phyloP scores from a whole-genome alignment of 2,797 vertebrate species.

The Botia almorhae region DNA sequence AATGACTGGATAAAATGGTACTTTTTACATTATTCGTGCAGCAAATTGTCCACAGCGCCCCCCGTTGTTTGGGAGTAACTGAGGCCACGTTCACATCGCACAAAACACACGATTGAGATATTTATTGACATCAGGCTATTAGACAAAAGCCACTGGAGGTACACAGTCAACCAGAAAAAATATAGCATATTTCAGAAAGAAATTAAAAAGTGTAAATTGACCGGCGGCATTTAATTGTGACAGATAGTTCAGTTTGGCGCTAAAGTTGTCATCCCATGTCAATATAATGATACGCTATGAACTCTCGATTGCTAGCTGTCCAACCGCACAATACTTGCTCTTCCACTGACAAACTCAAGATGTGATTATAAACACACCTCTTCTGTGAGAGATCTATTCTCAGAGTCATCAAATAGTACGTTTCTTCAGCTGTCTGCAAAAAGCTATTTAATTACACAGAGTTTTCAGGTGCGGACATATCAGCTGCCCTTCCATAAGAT shows the following conservation, averaged over 20 bases:
- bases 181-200: neutral
- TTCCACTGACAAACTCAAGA: conserved; percentile 35
- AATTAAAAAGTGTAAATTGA: conserved; percentile 5
- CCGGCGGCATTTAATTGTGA: conserved; percentile 20
- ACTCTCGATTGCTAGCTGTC: conserved; percentile 45
- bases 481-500: neutral
- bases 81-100: neutral
- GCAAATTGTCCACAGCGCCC: neutral
- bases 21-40: neutral
- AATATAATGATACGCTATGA: conserved; percentile 31
- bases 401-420: conserved; percentile 21
- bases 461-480: neutral
- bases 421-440: conserved; percentile 2
- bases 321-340: conserved; percentile 7
- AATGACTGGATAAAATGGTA: neutral
- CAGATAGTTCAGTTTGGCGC: conserved; percentile 27
- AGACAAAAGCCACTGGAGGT: neutral
- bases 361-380: conserved; percentile 39
- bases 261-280: conserved; percentile 29
- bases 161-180: neutral
- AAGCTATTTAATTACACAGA: neutral
- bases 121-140: neutral
- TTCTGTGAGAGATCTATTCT: conserved; percentile 26
- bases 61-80: neutral
- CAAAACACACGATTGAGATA: neutral